These are phyloP conservation scores for Coenonympha glycerion DNA, from an alignment of 2,888 invertebrate genomes.

Conservation along the genomic window DNA sequence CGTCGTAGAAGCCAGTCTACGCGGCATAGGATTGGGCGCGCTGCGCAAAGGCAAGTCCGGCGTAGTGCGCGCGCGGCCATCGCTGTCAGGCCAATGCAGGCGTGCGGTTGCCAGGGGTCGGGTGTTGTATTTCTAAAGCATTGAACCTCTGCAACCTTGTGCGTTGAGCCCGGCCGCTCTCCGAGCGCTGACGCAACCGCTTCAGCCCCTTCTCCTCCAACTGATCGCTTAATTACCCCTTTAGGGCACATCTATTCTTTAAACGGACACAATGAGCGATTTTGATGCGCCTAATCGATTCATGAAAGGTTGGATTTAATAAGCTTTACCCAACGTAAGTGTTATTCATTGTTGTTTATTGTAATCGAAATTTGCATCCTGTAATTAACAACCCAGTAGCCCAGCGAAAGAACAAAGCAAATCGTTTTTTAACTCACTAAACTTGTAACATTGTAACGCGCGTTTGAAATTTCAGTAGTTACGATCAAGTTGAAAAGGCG, in stretches of 20 bases:
- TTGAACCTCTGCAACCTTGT: slow-evolving; percentile 76
- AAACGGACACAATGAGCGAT: slow-evolving; percentile 57
- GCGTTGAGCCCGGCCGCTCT: slow-evolving; percentile 72
- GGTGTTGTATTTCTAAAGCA: slow-evolving; percentile 74
- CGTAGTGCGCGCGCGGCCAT: slow-evolving; percentile 29
- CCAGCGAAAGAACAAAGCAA: too few relatives aligned
- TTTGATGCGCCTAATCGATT: slow-evolving; percentile 53
- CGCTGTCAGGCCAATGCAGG: slow-evolving; percentile 38
- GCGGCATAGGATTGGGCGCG: slow-evolving; percentile 23
- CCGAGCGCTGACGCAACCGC: slow-evolving; percentile 68
- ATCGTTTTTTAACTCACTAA: background rate
- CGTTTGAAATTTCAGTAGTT: background rate
- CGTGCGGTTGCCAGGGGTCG: slow-evolving; percentile 64
- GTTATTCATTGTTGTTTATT: background rate
- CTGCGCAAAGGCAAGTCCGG: slow-evolving; percentile 25
- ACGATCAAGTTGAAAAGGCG: background rate
- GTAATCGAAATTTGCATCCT: background rate
- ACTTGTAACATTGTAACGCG: background rate
- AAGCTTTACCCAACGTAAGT: slow-evolving; percentile 51
- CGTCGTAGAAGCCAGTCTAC: slow-evolving; percentile 36
- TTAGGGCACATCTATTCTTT: slow-evolving; percentile 68
- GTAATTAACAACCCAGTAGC: too few relatives aligned
- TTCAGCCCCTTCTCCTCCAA: slow-evolving; percentile 68
- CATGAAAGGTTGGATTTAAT: slow-evolving; percentile 67
- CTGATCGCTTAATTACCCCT: slow-evolving; percentile 69